Conservation (phyloP, 1,140 invertebrate species). For the Diuraphis noxia region DNA sequence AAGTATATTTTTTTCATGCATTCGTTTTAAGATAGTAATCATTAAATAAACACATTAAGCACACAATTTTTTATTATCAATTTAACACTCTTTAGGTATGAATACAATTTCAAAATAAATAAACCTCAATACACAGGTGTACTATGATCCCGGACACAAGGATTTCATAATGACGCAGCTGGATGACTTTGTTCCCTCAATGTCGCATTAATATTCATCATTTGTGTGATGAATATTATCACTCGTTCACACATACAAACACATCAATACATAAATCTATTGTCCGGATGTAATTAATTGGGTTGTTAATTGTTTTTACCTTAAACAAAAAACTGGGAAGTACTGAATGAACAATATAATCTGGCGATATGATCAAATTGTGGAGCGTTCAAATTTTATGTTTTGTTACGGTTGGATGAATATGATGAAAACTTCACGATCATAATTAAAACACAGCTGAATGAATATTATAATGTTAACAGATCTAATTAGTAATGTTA, state of each 20-base stretch:
- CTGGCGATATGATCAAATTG: constrained; percentile 25
- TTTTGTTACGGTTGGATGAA: constrained; percentile 5
- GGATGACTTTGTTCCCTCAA: constrained; percentile 36
- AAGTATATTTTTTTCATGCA: neutral
- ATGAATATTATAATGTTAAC: neutral
- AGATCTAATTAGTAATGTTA: neutral
- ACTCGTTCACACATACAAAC: neutral
- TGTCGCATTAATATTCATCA: constrained; percentile 48
- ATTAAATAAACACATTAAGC: neutral
- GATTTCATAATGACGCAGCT: constrained; percentile 41
- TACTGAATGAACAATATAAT: constrained; percentile 41
- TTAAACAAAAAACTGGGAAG: constrained; percentile 39
- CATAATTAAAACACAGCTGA: neutral
- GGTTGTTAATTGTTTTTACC: constrained; percentile 50
- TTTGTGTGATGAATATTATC: neutral
- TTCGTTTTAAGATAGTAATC: neutral
- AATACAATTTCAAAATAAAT: neutral
- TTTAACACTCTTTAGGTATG: neutral
- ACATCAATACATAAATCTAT: constrained; percentile 40
- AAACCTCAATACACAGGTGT: constrained; percentile 9
- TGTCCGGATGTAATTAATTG: constrained; percentile 50
- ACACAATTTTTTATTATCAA: neutral
- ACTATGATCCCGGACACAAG: constrained; percentile 23
- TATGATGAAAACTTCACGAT: neutral
- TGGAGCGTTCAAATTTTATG: neutral